A percentile compares a stretch with the other conserved stretches of the same genome.
Evolutionary conservation across 2,797 vertebrate genomes (phyloP).

Genomic region (Propithecus deckenii): DNA sequence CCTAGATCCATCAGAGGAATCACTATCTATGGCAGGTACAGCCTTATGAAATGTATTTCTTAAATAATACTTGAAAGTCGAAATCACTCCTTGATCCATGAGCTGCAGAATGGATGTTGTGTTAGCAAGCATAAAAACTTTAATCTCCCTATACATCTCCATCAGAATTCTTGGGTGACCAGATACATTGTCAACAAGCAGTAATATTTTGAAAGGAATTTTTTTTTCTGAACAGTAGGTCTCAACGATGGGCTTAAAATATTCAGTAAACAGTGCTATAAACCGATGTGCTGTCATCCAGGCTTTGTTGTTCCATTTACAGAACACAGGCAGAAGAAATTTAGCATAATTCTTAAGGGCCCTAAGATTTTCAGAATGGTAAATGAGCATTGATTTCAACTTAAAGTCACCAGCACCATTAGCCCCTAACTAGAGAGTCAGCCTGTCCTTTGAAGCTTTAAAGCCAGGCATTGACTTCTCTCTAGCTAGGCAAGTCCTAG

Average conservation of each 20-base stretch:
- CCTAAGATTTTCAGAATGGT: neutral
- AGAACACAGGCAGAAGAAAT: neutral
- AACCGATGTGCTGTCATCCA: neutral
- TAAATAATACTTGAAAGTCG: neutral
- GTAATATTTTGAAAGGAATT: neutral
- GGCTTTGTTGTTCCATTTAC: neutral
- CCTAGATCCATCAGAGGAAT: neutral
- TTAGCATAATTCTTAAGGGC: neutral
- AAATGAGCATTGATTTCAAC: neutral
- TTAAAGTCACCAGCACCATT: neutral
- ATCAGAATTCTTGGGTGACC: neutral
- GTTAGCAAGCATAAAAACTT: neutral
- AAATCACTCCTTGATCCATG: neutral
- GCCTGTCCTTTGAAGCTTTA: neutral
- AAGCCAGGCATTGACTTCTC: neutral
- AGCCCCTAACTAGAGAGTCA: neutral
- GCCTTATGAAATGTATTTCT: neutral
- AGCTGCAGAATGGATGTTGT: neutral
- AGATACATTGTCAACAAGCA: neutral
- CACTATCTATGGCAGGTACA: neutral
- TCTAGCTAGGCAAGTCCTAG: neutral
- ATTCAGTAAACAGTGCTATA: neutral
- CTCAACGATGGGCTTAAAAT: neutral
- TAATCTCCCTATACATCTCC: neutral
- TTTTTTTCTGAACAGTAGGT: neutral